Evolutionary conservation across 2,113 vertebrate genomes (phyloP).

Genomic region (Philantomba maxwellii): DNA sequence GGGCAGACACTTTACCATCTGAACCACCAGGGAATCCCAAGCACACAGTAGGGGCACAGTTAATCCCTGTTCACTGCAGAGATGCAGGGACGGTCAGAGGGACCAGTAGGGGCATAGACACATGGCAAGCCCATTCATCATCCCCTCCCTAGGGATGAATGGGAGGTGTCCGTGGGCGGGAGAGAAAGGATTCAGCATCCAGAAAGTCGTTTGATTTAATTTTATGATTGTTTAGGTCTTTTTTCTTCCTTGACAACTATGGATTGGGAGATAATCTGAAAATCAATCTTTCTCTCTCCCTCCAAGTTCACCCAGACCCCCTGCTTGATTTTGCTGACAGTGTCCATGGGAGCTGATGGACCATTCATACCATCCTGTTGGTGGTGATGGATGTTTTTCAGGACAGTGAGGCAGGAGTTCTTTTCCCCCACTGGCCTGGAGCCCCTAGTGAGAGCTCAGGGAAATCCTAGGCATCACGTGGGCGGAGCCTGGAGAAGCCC

Average conservation of each 20-base stretch:
- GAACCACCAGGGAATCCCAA: neutral
- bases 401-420: neutral
- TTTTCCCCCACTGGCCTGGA: neutral
- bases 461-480: neutral
- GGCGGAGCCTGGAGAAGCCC: neutral
- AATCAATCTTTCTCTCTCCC: constrained; percentile 59
- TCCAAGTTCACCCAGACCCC: neutral
- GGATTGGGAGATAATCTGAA: constrained; percentile 66
- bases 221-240: constrained; percentile 68
- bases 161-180: neutral
- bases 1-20: neutral
- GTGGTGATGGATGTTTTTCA: neutral
- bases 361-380: accelerated
- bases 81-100: neutral
- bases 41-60: neutral
- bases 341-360: neutral
- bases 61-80: neutral
- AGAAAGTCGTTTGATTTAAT: constrained; percentile 73
- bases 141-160: constrained; percentile 44
- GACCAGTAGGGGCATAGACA: neutral
- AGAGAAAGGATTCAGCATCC: constrained; percentile 44
- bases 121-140: constrained; percentile 2
- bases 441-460: neutral
- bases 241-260: constrained; percentile 70
- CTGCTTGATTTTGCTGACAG: neutral